Evolutionary conservation across 2,113 vertebrate genomes (phyloP).

Genomic region (Beaufortia kweichowensis): DNA sequence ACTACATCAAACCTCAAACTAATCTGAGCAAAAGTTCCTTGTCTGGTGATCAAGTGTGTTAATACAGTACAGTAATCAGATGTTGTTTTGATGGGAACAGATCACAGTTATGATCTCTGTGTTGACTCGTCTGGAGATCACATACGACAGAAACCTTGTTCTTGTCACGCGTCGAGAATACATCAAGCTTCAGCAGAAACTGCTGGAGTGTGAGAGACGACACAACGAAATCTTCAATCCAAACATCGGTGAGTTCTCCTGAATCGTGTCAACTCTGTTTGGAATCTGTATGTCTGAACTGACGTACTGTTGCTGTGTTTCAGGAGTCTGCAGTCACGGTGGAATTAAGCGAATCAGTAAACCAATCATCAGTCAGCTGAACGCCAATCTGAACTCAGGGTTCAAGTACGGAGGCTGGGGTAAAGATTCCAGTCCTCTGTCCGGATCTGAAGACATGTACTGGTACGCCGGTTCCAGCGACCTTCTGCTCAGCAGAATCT

Average conservation of each 20-base stretch:
- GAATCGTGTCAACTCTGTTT: neutral
- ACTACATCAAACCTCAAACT: too few species aligned
- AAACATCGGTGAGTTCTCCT: constrained; percentile 62
- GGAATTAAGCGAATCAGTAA: constrained; percentile 67
- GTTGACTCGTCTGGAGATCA: constrained; percentile 62
- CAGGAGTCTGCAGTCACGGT: constrained; percentile 70
- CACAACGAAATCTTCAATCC: constrained; percentile 69
- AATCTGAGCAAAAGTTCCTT: neutral
- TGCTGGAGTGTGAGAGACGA: constrained; percentile 67
- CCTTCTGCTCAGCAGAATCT: constrained; percentile 48
- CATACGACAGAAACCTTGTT: constrained; percentile 65
- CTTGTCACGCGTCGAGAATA: constrained; percentile 63
- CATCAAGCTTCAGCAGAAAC: constrained; percentile 65
- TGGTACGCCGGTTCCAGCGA: constrained; percentile 57
- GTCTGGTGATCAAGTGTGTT: too few species aligned
- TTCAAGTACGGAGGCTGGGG: constrained; percentile 69
- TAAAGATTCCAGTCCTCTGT: constrained; percentile 69
- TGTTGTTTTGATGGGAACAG: constrained; percentile 40
- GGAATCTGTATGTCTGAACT: neutral
- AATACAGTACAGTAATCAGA: too few species aligned
- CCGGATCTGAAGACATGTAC: constrained; percentile 67
- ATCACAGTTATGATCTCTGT: constrained; percentile 54
- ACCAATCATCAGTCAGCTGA: constrained; percentile 64
- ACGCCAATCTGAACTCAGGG: constrained; percentile 56
- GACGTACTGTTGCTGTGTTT: neutral